These are phyloP conservation scores for Solenopsis invicta DNA, from an alignment of 1,140 invertebrate species.

Conservation along the genomic window DNA sequence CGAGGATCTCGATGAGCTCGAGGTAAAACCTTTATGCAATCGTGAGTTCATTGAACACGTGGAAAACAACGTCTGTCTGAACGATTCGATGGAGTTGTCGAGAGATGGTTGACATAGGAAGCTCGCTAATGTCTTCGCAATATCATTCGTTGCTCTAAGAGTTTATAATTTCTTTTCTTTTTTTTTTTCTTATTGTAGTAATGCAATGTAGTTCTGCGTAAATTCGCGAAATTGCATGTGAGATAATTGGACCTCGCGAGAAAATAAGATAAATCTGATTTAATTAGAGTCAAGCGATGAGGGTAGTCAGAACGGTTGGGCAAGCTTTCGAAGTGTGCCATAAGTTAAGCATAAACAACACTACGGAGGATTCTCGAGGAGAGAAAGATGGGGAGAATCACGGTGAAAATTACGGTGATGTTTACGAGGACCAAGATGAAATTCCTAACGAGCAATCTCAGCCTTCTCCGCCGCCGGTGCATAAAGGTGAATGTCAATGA, in stretches of 20 bases:
- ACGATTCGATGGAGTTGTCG: background rate
- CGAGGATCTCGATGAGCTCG: conserved; percentile 83
- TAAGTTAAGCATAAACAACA: conserved; percentile 92
- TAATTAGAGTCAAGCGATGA: conserved; percentile 97
- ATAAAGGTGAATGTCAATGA: conserved; percentile 81
- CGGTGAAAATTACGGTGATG: conserved; percentile 88
- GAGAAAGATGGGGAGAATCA: conserved; percentile 79
- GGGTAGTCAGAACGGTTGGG: conserved; percentile 98
- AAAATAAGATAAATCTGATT: conserved; percentile 61
- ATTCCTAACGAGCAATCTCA: conserved; percentile 88
- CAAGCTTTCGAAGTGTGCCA: conserved; percentile 99
- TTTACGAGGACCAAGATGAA: conserved; percentile 89
- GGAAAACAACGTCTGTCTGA: background rate
- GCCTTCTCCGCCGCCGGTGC: conserved; percentile 83
- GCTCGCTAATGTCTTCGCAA: conserved; percentile 16
- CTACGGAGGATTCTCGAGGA: conserved; percentile 77
- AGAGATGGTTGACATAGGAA: conserved; percentile 35
- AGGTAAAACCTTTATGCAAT: conserved; percentile 78
- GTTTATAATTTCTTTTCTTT: background rate
- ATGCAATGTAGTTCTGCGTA: background rate
- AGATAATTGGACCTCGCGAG: background rate
- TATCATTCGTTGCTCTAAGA: background rate
- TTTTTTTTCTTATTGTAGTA: background rate
- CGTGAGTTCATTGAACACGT: background rate
- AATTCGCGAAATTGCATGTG: background rate